Evolutionary conservation across 2,797 vertebrate species (phyloP).

Genomic region (Sandelia bainsii): DNA sequence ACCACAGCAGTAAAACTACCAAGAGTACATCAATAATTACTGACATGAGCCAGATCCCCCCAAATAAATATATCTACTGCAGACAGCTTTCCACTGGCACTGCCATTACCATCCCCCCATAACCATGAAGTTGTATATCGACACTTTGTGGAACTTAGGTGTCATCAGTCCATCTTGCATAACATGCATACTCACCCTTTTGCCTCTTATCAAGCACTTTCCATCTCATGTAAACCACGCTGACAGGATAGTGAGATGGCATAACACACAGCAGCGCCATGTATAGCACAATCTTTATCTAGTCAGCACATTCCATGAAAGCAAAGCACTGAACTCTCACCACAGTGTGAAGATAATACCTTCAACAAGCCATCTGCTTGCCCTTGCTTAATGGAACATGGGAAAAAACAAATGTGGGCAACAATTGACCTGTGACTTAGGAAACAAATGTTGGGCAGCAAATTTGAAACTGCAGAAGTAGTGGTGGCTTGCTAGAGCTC

Average conservation of each 20-base stretch:
- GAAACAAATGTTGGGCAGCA: constrained; percentile 79
- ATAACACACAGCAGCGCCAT: constrained; percentile 75
- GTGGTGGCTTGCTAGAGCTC: constrained; percentile 45
- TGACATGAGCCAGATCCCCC: constrained; percentile 72
- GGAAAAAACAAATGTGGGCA: constrained; percentile 80
- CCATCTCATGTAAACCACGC: constrained; percentile 77
- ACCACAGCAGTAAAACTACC: constrained; percentile 80
- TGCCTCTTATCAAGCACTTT: constrained; percentile 72
- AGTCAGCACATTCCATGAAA: constrained; percentile 82
- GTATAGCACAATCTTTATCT: constrained; percentile 70
- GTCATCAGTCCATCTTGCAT: constrained; percentile 69
- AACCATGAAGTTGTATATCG: constrained; percentile 55
- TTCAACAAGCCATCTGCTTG: constrained; percentile 78
- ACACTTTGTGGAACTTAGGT: constrained; percentile 59
- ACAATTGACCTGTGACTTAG: constrained; percentile 79
- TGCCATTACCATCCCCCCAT: constrained; percentile 56
- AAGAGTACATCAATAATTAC: constrained; percentile 78
- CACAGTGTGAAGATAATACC: constrained; percentile 79
- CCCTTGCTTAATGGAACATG: constrained; percentile 77
- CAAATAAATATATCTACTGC: constrained; percentile 67
- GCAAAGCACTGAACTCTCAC: constrained; percentile 77
- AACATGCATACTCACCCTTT: constrained; percentile 65
- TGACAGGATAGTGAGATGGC: constrained; percentile 76
- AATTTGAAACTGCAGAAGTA: constrained; percentile 72
- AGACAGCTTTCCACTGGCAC: constrained; percentile 59